Evolutionary conservation across 2,797 vertebrate species (phyloP), one percentile per base, ranked within the genome.

Genomic region (Anomalospiza imberbis): DNA sequence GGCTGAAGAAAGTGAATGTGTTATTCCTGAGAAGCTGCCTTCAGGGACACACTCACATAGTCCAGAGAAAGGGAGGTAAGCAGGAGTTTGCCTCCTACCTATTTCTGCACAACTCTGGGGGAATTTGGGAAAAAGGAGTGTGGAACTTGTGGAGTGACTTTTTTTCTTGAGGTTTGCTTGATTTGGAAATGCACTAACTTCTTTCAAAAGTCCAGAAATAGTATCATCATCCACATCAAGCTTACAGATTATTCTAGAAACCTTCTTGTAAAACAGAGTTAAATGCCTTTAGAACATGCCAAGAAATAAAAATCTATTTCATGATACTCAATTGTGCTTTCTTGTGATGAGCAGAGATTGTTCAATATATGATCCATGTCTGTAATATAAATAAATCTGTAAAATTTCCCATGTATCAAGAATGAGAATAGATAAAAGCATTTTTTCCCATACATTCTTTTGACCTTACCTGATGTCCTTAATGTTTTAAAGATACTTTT

Each of bases 21-120:
- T 97, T 97, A 95, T 97, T 98, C 89, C 97, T 92, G 98, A 98
- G 97, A 58, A 98, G 89, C 94, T 70, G 92, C 94, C 91, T 87
- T 91, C 89, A 73, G 77, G 95, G 96, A 92, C 97, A 94, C 91
- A 93, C 93, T 94, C 96, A 71, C 85, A 22, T 28, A 86, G 94
- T 81, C 16, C 81, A 84, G n/a, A 80, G 60, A 89, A 77, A 91
- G 93, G 22, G 97, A 98, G 98, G 94, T 97, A 88, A 97, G 96
- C 12, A 2, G 18, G 51, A 53, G 40, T 34, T 75, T 73, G 72
- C 48, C 38, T 91, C 66, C 78, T 83, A 1, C 36, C 66, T 67
- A 2, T 65, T 92, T 70, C 53, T 92, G 83, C 53, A 72, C 55
- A 45, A 2, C 31, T 78, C 3, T 31, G 63, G 47, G 48, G 28